Percentiles rank a stretch among this genome's conserved stretches.
Conservation (phyloP, 2,113 vertebrate genomes). For the Pardalotus punctatus region DNA sequence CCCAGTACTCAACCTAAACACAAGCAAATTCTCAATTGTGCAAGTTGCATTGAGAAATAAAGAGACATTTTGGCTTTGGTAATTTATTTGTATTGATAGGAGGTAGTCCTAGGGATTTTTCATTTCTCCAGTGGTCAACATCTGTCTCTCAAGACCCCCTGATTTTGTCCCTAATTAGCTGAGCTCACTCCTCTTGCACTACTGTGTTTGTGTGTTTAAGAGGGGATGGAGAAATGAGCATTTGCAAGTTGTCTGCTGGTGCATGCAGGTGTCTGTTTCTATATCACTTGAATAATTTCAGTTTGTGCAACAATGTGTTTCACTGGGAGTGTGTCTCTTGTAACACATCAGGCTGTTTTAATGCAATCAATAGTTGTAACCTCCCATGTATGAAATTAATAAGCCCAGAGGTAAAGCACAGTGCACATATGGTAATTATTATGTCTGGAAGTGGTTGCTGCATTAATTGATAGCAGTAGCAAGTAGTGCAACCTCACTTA, state of each 20-base stretch:
- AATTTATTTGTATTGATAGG: neutral
- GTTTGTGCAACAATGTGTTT: neutral
- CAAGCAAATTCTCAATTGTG: neutral
- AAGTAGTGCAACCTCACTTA: conserved; percentile 43
- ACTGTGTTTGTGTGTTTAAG: neutral
- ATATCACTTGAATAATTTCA: neutral
- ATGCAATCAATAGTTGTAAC: neutral
- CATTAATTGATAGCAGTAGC: conserved; percentile 66
- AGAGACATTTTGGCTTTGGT: neutral
- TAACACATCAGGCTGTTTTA: neutral
- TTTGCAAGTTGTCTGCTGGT: neutral
- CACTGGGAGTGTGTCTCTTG: neutral
- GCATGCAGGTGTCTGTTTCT: neutral
- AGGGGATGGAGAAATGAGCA: neutral
- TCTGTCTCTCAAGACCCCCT: neutral
- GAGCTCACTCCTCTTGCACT: neutral
- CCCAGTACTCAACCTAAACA: neutral
- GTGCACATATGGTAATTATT: conserved; percentile 51
- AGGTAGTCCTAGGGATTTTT: neutral
- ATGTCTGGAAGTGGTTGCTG: conserved; percentile 52
- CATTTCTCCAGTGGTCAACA: neutral
- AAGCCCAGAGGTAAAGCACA: conserved; percentile 45
- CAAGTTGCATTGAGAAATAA: neutral
- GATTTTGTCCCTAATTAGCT: neutral
- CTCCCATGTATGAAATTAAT: conserved; percentile 46